phyloP scores from a whole-genome alignment of 2,888 invertebrate species.

The Leptarthrus brevirostris region DNA sequence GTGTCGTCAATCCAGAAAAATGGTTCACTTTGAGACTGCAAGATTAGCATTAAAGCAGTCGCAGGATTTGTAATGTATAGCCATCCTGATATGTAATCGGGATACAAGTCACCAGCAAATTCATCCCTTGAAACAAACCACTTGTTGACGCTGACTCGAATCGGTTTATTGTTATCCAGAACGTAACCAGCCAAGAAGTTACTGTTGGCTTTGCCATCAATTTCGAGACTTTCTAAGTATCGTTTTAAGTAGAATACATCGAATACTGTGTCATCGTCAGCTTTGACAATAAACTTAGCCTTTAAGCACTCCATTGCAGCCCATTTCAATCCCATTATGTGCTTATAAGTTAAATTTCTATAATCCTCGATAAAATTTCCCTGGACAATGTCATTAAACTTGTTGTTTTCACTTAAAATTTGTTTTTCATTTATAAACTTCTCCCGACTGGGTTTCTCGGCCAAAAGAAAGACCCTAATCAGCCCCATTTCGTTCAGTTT shows the following conservation, averaged over 20 bases:
- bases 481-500: conserved; percentile 72
- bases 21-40: conserved; percentile 69
- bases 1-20: conserved; percentile 96
- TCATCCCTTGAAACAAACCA: conserved; percentile 82
- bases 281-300: conserved; percentile 78
- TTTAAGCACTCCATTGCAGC: conserved; percentile 72
- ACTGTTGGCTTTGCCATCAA: conserved; percentile 61
- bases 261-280: conserved; percentile 84
- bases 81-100: conserved; percentile 86
- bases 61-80: conserved; percentile 80
- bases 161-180: conserved; percentile 73
- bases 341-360: conserved; percentile 83
- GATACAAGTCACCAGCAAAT: conserved; percentile 73
- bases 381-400: conserved; percentile 78
- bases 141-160: conserved; percentile 76
- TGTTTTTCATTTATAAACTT: conserved; percentile 70
- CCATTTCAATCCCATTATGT: conserved; percentile 85
- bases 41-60: conserved; percentile 71
- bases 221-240: conserved; percentile 66
- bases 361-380: conserved; percentile 83
- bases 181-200: conserved; percentile 75
- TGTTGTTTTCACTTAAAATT: conserved; percentile 72
- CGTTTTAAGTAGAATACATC: conserved; percentile 73
- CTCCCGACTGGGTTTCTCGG: conserved; percentile 70
- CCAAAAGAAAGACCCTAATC: conserved; percentile 77